Evolutionary conservation across 2,888 invertebrate species (phyloP).

Genomic region (Schrankia costaestrigalis): DNA sequence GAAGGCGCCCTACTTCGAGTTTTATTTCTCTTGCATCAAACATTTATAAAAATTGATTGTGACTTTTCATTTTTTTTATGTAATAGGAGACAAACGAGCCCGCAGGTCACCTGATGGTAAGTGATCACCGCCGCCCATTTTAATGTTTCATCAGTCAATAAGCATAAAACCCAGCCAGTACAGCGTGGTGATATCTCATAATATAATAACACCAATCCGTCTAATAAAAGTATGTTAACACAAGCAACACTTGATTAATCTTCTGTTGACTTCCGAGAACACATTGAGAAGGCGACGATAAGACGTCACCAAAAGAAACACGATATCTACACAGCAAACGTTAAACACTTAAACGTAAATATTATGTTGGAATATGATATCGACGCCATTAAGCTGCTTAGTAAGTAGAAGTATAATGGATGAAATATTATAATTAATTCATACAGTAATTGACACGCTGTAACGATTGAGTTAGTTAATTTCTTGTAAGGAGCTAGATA

Average conservation of each 20-base stretch:
- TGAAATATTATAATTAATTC: slow-evolving; percentile 6
- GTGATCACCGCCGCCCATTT: too few species aligned
- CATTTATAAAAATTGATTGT: too few species aligned
- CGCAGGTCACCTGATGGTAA: too few species aligned
- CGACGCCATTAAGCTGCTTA: not conserved
- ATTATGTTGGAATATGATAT: slow-evolving; percentile 1
- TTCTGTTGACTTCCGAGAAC: slow-evolving; percentile 38
- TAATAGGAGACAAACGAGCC: too few species aligned
- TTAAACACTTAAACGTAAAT: slow-evolving; percentile 19
- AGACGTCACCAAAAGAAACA: slow-evolving; percentile 43
- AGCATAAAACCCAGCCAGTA: too few species aligned
- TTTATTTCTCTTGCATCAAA: too few species aligned
- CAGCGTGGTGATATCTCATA: too few species aligned
- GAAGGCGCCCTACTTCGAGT: too few species aligned
- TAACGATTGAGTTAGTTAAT: slow-evolving; percentile 4
- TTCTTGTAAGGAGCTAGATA: not conserved
- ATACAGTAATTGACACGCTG: slow-evolving; percentile 7
- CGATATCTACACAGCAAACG: slow-evolving; percentile 53
- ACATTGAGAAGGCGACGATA: slow-evolving; percentile 40
- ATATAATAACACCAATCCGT: too few species aligned
- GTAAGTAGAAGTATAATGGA: slow-evolving; percentile 1
- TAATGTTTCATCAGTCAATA: too few species aligned
- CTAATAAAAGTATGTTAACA: too few species aligned
- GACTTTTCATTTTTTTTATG: too few species aligned
- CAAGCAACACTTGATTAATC: slow-evolving; percentile 17